Evolutionary conservation across 2,797 vertebrate species (phyloP).

Genomic region (Bryconaethiops microstoma): DNA sequence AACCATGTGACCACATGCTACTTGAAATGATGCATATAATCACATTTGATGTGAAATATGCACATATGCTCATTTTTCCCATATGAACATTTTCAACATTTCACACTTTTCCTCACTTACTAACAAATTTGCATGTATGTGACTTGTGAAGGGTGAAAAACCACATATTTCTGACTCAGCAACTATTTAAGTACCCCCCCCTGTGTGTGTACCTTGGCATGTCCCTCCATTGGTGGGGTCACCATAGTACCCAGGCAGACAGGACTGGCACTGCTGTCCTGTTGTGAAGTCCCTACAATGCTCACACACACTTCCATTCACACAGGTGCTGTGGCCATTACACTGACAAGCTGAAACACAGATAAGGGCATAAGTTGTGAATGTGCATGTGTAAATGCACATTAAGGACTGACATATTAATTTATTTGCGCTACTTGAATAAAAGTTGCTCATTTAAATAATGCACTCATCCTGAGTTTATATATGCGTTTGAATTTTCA

Average conservation of each 20-base stretch:
- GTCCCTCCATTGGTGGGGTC: background rate
- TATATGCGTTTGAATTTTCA: constrained; percentile 34
- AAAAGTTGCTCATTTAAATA: background rate
- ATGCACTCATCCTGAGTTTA: background rate
- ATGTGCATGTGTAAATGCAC: too few relatives aligned
- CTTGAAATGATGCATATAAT: too few relatives aligned
- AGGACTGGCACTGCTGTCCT: background rate
- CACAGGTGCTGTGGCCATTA: constrained; percentile 96
- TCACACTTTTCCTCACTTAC: too few relatives aligned
- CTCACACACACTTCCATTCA: constrained; percentile 91
- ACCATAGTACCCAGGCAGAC: background rate
- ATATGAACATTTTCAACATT: too few relatives aligned
- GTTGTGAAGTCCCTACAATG: constrained; percentile 93
- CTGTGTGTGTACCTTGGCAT: background rate
- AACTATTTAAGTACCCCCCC: too few relatives aligned
- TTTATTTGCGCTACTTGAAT: background rate
- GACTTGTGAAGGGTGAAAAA: too few relatives aligned
- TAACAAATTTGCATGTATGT: too few relatives aligned
- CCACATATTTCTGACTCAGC: too few relatives aligned
- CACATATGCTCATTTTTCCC: too few relatives aligned
- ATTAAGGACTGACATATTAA: background rate
- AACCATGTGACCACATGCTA: too few relatives aligned
- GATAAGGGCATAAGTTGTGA: background rate
- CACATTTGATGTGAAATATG: too few relatives aligned
- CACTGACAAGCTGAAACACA: constrained; percentile 90